Base-by-base conservation (phyloP, 92 coral and sea anemone species). In the Zoanthus sansibaricus region DNA sequence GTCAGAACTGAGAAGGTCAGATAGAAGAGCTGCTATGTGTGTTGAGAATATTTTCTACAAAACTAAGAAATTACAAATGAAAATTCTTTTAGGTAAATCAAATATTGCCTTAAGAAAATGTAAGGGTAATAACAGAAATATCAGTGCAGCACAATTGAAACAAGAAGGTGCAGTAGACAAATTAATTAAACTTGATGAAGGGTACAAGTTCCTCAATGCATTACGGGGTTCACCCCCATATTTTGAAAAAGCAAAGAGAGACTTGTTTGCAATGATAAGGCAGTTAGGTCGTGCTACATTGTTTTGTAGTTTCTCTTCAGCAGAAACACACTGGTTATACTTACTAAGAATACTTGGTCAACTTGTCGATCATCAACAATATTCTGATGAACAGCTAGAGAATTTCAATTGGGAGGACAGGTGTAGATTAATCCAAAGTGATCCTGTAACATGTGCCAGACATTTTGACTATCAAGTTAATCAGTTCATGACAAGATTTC, bases 281-380 rank as follows among this genome's bases (percentile, higher is more conserved):
- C 82, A 55, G 69, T 32, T 79, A 59, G 85, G 85, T 58, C 69
- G 71, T 48, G 82, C 82, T 32, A 48, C 82, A 48, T 76, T 76
- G 58, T 49, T 49, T 49, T 49, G 55, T 49, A 49, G 55, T 49
- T 49, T 49, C 55, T 49, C 55, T 59, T 59, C 55, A 80, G 72
- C 72, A 52, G 86, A 54, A 56, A 42, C 86, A 59, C 66, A 59
- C 17, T 59, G 66, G 66, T 5, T 59, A 59, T 25, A 64, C 58
- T 17, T 64, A n/a, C 73, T 82, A 1, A 9, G 30, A 42, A 69
- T 51, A 18, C 86, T 51, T 44, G 30, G 42, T 59, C 66, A 59
- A 59, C 66, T 58, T 58, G 66, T 17, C 17, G 66, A 13, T 17
- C 66, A 17, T 58, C 66, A 59, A 17, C 33, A 77, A 30, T 77